Evolutionary conservation across 2,113 vertebrate genomes (phyloP).

Genomic region (Boleophthalmus pectinirostris): DNA sequence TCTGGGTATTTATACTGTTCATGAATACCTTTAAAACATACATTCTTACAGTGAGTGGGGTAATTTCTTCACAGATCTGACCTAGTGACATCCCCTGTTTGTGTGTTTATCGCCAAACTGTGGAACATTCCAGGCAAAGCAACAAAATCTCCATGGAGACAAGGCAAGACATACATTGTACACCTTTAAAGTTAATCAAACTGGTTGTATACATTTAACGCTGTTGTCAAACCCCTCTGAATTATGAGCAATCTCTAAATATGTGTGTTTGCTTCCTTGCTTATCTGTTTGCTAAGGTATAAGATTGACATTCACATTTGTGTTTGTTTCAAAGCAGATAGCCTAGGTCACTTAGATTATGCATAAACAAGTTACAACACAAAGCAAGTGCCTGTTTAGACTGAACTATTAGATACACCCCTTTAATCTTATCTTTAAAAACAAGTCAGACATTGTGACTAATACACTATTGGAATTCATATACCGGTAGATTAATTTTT

Average conservation of each 20-base stretch:
- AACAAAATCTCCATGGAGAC: too few relatives aligned
- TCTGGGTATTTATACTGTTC: too few relatives aligned
- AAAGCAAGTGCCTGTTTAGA: background rate
- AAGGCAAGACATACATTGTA: too few relatives aligned
- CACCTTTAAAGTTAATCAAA: too few relatives aligned
- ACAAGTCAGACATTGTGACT: background rate
- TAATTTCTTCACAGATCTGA: too few relatives aligned
- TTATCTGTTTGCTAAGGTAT: background rate
- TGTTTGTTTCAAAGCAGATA: background rate
- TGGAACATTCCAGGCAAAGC: too few relatives aligned
- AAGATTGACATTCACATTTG: background rate
- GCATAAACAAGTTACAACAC: background rate
- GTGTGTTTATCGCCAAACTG: too few relatives aligned
- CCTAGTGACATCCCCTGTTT: too few relatives aligned
- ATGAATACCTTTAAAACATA: too few relatives aligned
- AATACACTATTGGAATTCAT: background rate
- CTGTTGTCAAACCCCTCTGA: background rate
- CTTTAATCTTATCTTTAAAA: background rate
- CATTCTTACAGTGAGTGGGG: too few relatives aligned
- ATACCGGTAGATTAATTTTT: background rate
- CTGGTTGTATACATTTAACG: background rate
- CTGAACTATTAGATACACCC: background rate
- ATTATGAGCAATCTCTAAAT: background rate
- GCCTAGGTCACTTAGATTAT: background rate
- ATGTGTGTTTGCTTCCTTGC: background rate